Conservation (phyloP, 2,113 vertebrate genomes). For the Cepphus grylle region DNA sequence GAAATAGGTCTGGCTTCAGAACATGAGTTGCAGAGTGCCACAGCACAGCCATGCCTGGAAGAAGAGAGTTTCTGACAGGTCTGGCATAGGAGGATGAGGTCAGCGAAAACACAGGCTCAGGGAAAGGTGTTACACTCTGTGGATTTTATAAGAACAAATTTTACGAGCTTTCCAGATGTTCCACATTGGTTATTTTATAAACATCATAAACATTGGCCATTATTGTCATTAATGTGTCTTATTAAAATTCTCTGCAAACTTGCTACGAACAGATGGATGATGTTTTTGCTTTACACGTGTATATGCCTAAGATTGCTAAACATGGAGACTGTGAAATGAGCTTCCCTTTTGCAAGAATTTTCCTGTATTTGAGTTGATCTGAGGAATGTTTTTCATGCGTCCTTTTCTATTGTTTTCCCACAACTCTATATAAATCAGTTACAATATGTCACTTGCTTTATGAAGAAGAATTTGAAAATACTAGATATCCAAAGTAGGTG, state of each 20-base stretch:
- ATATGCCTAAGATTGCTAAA: background rate
- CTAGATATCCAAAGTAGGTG: background rate
- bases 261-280: background rate
- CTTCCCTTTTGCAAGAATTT: background rate
- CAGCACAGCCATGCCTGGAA: background rate
- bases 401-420: background rate
- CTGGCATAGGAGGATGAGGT: background rate
- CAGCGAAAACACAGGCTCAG: background rate
- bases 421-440: background rate
- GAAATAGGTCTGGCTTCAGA: background rate
- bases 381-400: background rate
- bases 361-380: background rate
- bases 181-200: constrained; percentile 11
- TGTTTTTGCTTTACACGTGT: background rate
- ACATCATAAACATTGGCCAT: background rate
- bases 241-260: constrained; percentile 19
- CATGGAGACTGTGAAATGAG: background rate
- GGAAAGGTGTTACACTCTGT: background rate
- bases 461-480: background rate
- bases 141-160: background rate
- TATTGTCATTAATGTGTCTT: constrained; percentile 26
- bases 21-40: background rate
- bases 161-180: background rate
- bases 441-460: background rate
- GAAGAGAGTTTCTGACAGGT: background rate